phyloP scores from a whole-genome alignment of 2,113 vertebrate species.

The Struthio camelus region DNA sequence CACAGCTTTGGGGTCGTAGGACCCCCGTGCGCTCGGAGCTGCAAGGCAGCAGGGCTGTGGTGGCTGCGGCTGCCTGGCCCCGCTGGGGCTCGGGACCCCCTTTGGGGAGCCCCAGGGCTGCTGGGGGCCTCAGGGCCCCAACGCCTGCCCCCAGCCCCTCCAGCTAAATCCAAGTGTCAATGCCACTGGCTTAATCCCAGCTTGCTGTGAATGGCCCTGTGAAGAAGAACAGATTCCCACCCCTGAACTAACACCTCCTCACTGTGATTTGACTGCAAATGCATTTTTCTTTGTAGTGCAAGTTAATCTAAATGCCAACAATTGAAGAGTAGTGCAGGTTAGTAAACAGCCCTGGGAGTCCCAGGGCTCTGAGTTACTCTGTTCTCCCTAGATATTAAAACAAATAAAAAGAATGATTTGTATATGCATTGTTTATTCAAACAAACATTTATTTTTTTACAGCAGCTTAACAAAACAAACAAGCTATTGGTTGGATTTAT shows the following conservation, averaged over 20 bases:
- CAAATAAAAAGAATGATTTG: background rate
- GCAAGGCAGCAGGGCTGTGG: too few species aligned
- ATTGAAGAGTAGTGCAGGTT: background rate
- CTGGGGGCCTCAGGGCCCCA: background rate
- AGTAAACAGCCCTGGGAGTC: background rate
- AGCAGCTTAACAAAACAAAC: background rate
- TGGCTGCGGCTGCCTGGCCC: too few species aligned
- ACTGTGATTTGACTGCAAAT: background rate
- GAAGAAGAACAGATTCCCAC: background rate
- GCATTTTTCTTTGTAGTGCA: background rate
- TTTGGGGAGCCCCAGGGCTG: background rate
- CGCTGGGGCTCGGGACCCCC: background rate
- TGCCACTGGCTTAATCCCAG: background rate
- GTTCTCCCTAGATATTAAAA: background rate
- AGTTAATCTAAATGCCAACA: background rate
- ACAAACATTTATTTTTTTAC: background rate
- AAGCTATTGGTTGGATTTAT: background rate
- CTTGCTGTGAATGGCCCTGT: background rate
- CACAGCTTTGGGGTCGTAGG: background rate
- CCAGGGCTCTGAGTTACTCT: background rate
- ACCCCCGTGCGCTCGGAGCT: background rate
- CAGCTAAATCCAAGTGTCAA: background rate
- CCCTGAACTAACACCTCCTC: background rate
- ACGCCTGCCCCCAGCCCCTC: background rate
- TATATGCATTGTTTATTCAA: background rate